Evolutionary conservation across 2,888 invertebrate genomes (phyloP), one percentile per base, ranked within the genome.

Genomic region (Chalcis sispes): DNA sequence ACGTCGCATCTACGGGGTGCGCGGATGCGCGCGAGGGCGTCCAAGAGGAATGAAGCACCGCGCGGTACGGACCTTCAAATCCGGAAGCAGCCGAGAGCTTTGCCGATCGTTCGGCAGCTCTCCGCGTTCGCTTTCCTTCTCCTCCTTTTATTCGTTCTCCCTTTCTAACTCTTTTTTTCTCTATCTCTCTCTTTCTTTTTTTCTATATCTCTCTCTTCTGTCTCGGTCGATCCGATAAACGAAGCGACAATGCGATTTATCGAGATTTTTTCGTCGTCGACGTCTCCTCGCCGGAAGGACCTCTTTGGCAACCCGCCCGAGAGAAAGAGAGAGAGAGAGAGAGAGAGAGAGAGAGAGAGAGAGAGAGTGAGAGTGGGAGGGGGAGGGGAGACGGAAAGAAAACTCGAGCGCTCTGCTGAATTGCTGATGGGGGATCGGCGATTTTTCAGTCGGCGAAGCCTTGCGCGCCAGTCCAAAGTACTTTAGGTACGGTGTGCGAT

Each of bases 231-330:
- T 67, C 67, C 67, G 75, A 77, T 77, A 72, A 77, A 75, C 71
- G 62, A 70, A 67, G 67, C 64, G 77, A 75, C 77, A 77, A 77
- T 70, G 72, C 75, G 72, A 77, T 77, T 77, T 74, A 75, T 75
- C 74, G 75, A 50, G 65, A 62, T 71, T 66, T 74, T 71, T 70
- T 62, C 20, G 46, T 59, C 50, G 13, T 27, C 27, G 32, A 2
- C 18, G 3, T n/a, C n/a, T n/a, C n/a, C 64, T 32, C 52, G 32
- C 50, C 61, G 61, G 66, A 71, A 71, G 71, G 52, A 61, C 65
- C 71, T 67, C 73, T 58, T 75, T 75, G 75, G 75, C 75, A 75
- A 29, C 32, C 36, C 18, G 72, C 72, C 77, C 46, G 64, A 40
- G n/a, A 18, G 13, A 46, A 62, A n/a, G n/a, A n/a, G n/a, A n/a